Evolutionary conservation across 1,140 invertebrate genomes (phyloP).

Genomic region (Drusus annulatus): DNA sequence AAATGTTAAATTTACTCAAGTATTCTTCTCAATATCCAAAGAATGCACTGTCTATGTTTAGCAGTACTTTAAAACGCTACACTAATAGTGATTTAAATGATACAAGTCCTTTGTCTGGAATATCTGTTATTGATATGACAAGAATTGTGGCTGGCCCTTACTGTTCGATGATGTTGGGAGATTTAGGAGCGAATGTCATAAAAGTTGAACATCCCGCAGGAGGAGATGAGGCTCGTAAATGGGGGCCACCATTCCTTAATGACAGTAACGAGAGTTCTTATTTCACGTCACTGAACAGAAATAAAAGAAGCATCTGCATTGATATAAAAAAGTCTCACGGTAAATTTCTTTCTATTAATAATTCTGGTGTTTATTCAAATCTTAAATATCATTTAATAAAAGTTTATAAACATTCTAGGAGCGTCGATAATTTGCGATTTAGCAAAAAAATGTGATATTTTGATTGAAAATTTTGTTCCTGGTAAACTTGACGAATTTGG

Average conservation of each 20-base stretch:
- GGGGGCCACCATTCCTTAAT: conserved; percentile 92
- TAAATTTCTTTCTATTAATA: conserved; percentile 56
- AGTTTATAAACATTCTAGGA: conserved; percentile 68
- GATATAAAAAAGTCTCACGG: conserved; percentile 81
- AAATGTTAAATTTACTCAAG: conserved; percentile 7
- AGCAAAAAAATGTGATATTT: conserved; percentile 84
- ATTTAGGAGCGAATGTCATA: conserved; percentile 94
- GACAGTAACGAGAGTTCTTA: conserved; percentile 85
- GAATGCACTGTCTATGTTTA: neutral
- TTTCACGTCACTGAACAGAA: conserved; percentile 92
- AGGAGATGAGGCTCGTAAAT: conserved; percentile 93
- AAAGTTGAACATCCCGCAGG: conserved; percentile 87
- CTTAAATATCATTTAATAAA: neutral
- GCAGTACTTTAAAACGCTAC: neutral
- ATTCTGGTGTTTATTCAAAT: too few species aligned
- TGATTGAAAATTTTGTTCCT: conserved; percentile 96
- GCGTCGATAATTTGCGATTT: conserved; percentile 82
- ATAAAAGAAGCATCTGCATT: conserved; percentile 95
- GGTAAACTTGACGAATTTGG: conserved; percentile 86
- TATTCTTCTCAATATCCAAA: neutral
- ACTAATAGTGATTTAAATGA: neutral
- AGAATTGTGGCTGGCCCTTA: conserved; percentile 88
- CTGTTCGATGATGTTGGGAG: conserved; percentile 94
- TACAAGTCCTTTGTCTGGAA: conserved; percentile 65
- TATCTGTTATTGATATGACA: conserved; percentile 87